Evolutionary conservation across 1,140 invertebrate species (phyloP).

Genomic region (Spodoptera frugiperda): DNA sequence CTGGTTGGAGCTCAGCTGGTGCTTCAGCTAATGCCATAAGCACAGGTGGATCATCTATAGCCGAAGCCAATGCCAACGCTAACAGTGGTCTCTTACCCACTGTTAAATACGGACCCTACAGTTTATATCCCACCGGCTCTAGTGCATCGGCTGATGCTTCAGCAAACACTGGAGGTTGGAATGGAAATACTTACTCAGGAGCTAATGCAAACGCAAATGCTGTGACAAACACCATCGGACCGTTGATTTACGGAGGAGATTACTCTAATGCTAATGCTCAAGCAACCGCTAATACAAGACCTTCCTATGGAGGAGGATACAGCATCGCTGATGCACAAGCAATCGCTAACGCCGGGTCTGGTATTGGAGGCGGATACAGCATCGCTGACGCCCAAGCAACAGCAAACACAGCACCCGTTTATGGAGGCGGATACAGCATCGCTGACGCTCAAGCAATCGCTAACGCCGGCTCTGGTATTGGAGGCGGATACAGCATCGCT

Average conservation of each 20-base stretch:
- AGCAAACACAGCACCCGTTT: background rate
- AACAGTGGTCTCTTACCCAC: no score
- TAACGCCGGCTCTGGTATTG: slow-evolving; percentile 3
- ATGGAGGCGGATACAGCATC: background rate
- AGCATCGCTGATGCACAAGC: slow-evolving; percentile 41
- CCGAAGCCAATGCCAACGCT: slow-evolving; percentile 10
- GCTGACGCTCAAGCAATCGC: slow-evolving; percentile 16
- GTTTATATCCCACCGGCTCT: background rate
- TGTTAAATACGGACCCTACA: no score
- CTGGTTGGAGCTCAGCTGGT: slow-evolving; percentile 1
- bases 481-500: slow-evolving; percentile 26
- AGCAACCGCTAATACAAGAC: background rate
- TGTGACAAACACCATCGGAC: background rate
- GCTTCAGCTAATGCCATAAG: slow-evolving; percentile 37
- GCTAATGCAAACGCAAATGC: slow-evolving; percentile 5
- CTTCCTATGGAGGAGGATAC: slow-evolving; percentile 7
- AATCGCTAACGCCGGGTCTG: slow-evolving; percentile 46
- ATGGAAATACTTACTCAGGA: background rate
- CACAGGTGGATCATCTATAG: no score
- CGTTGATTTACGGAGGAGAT: background rate
- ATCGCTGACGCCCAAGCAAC: background rate
- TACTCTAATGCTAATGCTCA: slow-evolving; percentile 12
- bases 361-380: slow-evolving; percentile 33
- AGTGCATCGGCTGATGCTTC: background rate
- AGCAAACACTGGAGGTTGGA: slow-evolving; percentile 1